These are phyloP conservation scores for Gobius niger DNA, from an alignment of 2,113 vertebrate genomes.

Conservation along the genomic window DNA sequence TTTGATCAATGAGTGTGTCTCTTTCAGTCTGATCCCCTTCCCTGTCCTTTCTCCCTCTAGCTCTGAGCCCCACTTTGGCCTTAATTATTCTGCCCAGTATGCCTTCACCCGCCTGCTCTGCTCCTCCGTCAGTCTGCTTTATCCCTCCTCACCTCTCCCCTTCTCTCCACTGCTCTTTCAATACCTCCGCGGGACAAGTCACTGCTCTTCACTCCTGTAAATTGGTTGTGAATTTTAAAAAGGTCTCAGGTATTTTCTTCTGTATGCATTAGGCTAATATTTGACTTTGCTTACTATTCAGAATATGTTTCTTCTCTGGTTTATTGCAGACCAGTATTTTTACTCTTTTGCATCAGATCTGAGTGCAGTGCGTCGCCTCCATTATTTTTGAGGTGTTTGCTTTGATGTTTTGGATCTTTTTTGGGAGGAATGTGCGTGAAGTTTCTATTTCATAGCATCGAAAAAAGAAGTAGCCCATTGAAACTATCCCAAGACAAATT, in stretches of 20 bases:
- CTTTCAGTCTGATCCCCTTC: conserved; percentile 43
- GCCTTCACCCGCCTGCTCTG: conserved; percentile 24
- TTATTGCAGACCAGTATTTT: not conserved
- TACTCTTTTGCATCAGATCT: not conserved
- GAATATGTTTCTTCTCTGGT: conserved; percentile 8
- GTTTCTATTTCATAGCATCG: not conserved
- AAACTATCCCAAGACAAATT: not conserved
- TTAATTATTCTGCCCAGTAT: conserved; percentile 50
- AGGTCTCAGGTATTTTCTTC: conserved; percentile 63
- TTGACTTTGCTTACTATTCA: conserved; percentile 14
- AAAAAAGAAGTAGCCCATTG: not conserved
- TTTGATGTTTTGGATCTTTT: not conserved
- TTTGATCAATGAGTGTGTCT: conserved; percentile 12
- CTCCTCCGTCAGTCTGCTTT: conserved; percentile 40
- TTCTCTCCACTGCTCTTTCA: conserved; percentile 66
- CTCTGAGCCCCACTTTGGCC: conserved; percentile 22
- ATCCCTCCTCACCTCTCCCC: conserved; percentile 34
- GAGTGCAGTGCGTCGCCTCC: not conserved
- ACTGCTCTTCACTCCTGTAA: conserved; percentile 45
- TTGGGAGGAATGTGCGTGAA: not conserved
- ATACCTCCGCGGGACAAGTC: conserved; percentile 63
- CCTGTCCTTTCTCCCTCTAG: conserved; percentile 41
- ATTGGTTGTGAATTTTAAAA: conserved; percentile 76
- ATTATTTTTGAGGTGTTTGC: not conserved
- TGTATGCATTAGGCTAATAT: conserved; percentile 35